These are phyloP conservation scores for Eucriotettix oculatus DNA, from an alignment of 2,888 invertebrate genomes.

Conservation along the genomic window DNA sequence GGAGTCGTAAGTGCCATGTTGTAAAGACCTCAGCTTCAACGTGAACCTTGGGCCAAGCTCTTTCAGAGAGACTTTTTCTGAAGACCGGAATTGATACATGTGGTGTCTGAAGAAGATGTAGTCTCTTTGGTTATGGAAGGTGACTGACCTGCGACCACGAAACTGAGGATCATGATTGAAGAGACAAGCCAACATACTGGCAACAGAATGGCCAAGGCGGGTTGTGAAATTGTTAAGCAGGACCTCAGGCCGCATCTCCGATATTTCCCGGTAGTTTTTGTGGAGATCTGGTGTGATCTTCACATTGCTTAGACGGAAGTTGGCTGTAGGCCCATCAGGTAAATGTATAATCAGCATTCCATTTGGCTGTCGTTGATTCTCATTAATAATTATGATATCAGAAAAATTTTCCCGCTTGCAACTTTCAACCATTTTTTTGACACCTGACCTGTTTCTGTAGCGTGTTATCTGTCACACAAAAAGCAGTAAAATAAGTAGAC, in stretches of 20 bases:
- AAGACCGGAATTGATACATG: slow-evolving; percentile 37
- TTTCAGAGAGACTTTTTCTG: slow-evolving; percentile 46
- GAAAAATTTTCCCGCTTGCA: slow-evolving; percentile 65
- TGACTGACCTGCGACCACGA: slow-evolving; percentile 78
- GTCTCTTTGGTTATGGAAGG: slow-evolving; percentile 98
- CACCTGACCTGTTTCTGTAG: slow-evolving; percentile 72
- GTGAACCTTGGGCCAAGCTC: slow-evolving; percentile 98
- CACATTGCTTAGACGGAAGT: slow-evolving; percentile 86
- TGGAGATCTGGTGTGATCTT: slow-evolving; percentile 75
- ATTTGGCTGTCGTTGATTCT: slow-evolving; percentile 71
- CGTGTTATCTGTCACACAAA: slow-evolving; percentile 22
- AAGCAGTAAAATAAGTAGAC: too few relatives aligned
- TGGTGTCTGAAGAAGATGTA: slow-evolving; percentile 98
- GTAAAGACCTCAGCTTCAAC: slow-evolving; percentile 74
- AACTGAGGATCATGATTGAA: slow-evolving; percentile 96
- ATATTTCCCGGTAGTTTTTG: slow-evolving; percentile 17
- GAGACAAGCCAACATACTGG: slow-evolving; percentile 81
- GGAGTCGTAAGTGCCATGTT: slow-evolving; percentile 94
- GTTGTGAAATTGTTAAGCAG: slow-evolving; percentile 93
- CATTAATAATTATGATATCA: slow-evolving; percentile 85
- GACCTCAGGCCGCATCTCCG: neutral
- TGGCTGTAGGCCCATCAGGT: slow-evolving; percentile 92
- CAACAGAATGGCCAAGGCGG: slow-evolving; percentile 75
- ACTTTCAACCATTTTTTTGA: slow-evolving; percentile 84
- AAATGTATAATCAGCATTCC: slow-evolving; percentile 85